Evolutionary conservation across 1,140 invertebrate species (phyloP).

Genomic region (Procambarus clarkii): DNA sequence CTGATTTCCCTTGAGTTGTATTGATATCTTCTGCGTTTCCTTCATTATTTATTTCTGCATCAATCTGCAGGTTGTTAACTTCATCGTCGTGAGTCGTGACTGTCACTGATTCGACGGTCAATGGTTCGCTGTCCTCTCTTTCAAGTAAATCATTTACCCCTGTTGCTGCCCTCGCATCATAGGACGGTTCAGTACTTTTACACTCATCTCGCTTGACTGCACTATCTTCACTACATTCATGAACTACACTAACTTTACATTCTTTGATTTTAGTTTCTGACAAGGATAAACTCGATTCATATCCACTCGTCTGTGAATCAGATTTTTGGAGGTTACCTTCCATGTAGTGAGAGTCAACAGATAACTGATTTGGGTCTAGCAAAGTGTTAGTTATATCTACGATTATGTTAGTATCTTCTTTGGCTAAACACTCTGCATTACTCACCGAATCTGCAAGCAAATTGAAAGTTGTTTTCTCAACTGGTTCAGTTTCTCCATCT

Average conservation of each 20-base stretch:
- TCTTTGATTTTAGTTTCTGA: constrained; percentile 20
- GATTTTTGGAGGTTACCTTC: constrained; percentile 49
- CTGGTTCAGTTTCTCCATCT: neutral
- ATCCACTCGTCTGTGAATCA: constrained; percentile 60
- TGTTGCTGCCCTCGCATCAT: neutral
- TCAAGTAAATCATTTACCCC: neutral
- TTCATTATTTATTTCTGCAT: neutral
- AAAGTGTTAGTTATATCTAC: constrained; percentile 27
- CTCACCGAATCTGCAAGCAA: constrained; percentile 1
- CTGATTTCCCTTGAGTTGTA: neutral
- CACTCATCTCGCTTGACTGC: neutral
- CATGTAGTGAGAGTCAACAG: neutral
- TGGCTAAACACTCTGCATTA: constrained; percentile 10
- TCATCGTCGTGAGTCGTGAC: neutral
- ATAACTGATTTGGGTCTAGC: constrained; percentile 20
- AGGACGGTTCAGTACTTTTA: no score
- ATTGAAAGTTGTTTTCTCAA: neutral
- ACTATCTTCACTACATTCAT: neutral
- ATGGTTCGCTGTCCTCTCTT: neutral
- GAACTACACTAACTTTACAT: neutral
- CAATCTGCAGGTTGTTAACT: neutral
- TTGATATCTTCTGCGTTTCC: neutral
- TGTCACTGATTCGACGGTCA: neutral
- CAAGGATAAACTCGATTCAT: constrained; percentile 53
- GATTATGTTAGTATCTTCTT: constrained; percentile 29